Evolutionary conservation across 1,140 invertebrate species (phyloP).

Genomic region (Laupala kohalensis): DNA sequence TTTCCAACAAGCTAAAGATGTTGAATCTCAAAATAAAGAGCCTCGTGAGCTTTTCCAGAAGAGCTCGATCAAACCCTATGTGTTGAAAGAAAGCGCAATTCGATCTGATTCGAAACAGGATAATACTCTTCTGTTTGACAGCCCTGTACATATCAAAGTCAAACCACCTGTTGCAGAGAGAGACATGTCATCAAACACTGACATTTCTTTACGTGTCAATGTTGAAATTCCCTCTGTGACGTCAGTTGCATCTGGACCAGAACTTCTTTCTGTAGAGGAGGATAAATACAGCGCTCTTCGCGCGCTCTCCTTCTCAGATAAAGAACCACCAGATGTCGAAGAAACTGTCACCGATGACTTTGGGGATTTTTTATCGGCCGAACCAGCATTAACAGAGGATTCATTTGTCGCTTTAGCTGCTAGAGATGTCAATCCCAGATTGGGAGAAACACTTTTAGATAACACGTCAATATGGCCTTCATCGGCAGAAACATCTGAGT

Average conservation of each 20-base stretch:
- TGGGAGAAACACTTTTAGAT: neutral
- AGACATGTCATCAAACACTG: slow-evolving; percentile 12
- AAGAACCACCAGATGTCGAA: slow-evolving; percentile 14
- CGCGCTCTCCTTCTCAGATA: slow-evolving; percentile 20
- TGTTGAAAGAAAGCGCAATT: slow-evolving; percentile 33
- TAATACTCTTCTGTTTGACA: slow-evolving; percentile 14
- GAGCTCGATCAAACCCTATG: slow-evolving; percentile 30
- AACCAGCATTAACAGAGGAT: slow-evolving; percentile 18
- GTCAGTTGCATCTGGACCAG: slow-evolving; percentile 19
- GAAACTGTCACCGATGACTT: slow-evolving; percentile 34
- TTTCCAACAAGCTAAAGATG: slow-evolving; percentile 15
- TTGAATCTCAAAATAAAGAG: too few relatives aligned
- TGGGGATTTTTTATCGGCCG: slow-evolving; percentile 41
- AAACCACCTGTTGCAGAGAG: slow-evolving; percentile 4
- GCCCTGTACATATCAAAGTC: neutral
- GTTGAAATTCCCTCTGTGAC: neutral
- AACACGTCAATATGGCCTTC: neutral
- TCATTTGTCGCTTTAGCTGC: slow-evolving; percentile 13
- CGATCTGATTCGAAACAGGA: slow-evolving; percentile 21
- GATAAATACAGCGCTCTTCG: slow-evolving; percentile 36
- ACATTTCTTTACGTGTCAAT: neutral
- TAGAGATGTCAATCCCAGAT: slow-evolving; percentile 2
- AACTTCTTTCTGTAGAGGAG: slow-evolving; percentile 32
- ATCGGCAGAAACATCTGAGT: neutral
- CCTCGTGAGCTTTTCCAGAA: slow-evolving; percentile 29